These are phyloP conservation scores for Platygyra sinensis DNA, from an alignment of 64 coral and sea anemone species.

Conservation along the genomic window DNA sequence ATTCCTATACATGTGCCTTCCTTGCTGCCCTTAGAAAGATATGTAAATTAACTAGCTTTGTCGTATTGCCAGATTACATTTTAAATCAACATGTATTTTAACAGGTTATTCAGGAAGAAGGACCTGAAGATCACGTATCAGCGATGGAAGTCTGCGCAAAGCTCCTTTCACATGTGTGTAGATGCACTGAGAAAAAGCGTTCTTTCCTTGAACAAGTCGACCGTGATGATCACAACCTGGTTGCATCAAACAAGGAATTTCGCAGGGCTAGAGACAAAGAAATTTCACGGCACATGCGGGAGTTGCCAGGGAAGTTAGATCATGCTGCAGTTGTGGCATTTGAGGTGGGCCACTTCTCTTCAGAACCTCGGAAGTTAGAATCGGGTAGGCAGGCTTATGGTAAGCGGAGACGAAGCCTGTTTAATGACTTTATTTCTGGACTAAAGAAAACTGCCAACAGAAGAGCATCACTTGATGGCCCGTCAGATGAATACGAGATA, in stretches of 20 bases:
- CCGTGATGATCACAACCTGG: slow-evolving; percentile 36
- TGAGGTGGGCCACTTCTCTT: slow-evolving; percentile 88
- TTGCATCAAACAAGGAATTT: slow-evolving; percentile 10
- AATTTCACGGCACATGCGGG: slow-evolving; percentile 69
- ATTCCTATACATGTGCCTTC: no score
- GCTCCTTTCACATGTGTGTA: slow-evolving; percentile 74
- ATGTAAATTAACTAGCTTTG: no score
- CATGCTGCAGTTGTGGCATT: slow-evolving; percentile 93
- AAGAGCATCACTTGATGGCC: background rate
- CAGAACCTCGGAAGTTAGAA: slow-evolving; percentile 59
- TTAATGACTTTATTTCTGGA: background rate
- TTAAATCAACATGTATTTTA: background rate
- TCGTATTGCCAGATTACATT: no score
- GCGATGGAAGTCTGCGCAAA: slow-evolving; percentile 91
- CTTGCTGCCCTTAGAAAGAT: no score
- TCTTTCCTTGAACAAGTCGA: slow-evolving; percentile 60
- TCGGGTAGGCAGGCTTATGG: background rate
- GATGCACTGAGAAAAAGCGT: slow-evolving; percentile 71
- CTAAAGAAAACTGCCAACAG: background rate
- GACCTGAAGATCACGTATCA: slow-evolving; percentile 63
- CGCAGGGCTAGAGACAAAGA: slow-evolving; percentile 51
- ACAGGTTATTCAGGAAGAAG: slow-evolving; percentile 87
- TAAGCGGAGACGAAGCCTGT: background rate
- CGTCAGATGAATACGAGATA: background rate
- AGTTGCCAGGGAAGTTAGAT: slow-evolving; percentile 95